phyloP scores from a whole-genome alignment of 2,888 invertebrate species.

The Dilophus febrilis region DNA sequence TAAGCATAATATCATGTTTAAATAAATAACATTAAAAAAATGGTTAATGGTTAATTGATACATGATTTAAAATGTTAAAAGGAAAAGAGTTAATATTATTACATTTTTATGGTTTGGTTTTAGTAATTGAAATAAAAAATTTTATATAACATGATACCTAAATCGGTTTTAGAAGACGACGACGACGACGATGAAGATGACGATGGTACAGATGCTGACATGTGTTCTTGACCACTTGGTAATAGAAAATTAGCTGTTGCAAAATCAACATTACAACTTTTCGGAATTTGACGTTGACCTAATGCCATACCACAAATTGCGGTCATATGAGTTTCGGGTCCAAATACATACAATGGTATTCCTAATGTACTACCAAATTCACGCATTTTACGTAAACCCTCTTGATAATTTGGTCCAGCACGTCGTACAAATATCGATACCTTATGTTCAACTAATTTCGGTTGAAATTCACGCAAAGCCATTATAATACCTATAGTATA shows the following conservation, averaged over 20 bases:
- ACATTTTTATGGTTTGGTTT: no score
- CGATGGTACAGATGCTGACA: not conserved
- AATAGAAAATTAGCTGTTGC: conserved; percentile 82
- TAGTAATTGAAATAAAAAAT: no score
- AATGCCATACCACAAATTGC: conserved; percentile 97
- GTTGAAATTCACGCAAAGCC: conserved; percentile 84
- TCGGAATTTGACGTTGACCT: conserved; percentile 72
- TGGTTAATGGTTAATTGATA: no score
- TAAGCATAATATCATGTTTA: no score
- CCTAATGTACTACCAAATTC: conserved; percentile 72
- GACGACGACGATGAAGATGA: no score
- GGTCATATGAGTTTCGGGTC: conserved; percentile 99
- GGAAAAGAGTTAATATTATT: no score
- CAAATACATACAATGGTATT: conserved; percentile 90
- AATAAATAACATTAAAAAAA: no score
- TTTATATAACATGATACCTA: no score
- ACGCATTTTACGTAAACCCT: conserved; percentile 85
- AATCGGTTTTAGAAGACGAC: no score
- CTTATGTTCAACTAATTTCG: conserved; percentile 74
- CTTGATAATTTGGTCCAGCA: conserved; percentile 98
- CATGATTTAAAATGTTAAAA: no score
- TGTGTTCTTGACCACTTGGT: conserved; percentile 48
- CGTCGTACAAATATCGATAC: conserved; percentile 90
- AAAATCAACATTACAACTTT: conserved; percentile 43
- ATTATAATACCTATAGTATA: conserved; percentile 71